A percentile compares a stretch with the other conserved stretches of the same genome.
These are phyloP conservation scores for Porites cylindrica DNA, from an alignment of 92 coral and sea anemone genomes.

Conservation along the genomic window DNA sequence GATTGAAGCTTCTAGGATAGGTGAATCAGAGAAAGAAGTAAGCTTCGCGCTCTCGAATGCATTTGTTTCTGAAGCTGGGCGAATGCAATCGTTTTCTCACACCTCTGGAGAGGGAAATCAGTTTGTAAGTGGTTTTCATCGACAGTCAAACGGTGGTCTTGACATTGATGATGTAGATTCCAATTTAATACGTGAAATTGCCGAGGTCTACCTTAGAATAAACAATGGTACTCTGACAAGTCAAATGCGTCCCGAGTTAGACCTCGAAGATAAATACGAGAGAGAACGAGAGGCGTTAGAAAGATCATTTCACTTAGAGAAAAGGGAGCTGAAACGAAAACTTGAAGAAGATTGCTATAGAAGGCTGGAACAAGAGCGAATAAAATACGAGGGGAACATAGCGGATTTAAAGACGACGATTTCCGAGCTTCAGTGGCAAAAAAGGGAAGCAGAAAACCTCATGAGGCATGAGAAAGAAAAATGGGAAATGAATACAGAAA, in stretches of 20 bases:
- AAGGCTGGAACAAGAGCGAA: constrained; percentile 81
- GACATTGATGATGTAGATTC: constrained; percentile 63
- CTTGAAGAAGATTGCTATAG: constrained; percentile 84
- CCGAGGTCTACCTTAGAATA: constrained; percentile 88
- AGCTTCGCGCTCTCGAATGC: constrained; percentile 46
- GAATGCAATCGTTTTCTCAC: constrained; percentile 10
- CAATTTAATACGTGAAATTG: constrained; percentile 80
- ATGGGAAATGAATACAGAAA: constrained; percentile 84
- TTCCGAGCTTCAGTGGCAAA: constrained; percentile 95
- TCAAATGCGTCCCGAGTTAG: constrained; percentile 91
- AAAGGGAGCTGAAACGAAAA: constrained; percentile 79
- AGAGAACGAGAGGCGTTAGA: constrained; percentile 86
- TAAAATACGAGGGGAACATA: constrained; percentile 73
- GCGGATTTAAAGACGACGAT: constrained; percentile 80
- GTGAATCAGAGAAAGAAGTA: constrained; percentile 47
- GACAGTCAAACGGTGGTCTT: constrained; percentile 33
- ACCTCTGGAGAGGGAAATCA: constrained; percentile 2
- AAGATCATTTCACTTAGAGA: constrained; percentile 79
- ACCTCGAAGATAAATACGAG: constrained; percentile 95
- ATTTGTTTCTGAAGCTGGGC: constrained; percentile 50
- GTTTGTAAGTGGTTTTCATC: not conserved
- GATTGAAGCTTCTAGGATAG: constrained; percentile 63
- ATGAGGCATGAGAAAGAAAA: constrained; percentile 87
- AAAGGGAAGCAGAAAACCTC: constrained; percentile 86
- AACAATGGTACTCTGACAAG: constrained; percentile 82